Conservation (phyloP, 2,113 vertebrate genomes). For the Ptilonorhynchus violaceus region DNA sequence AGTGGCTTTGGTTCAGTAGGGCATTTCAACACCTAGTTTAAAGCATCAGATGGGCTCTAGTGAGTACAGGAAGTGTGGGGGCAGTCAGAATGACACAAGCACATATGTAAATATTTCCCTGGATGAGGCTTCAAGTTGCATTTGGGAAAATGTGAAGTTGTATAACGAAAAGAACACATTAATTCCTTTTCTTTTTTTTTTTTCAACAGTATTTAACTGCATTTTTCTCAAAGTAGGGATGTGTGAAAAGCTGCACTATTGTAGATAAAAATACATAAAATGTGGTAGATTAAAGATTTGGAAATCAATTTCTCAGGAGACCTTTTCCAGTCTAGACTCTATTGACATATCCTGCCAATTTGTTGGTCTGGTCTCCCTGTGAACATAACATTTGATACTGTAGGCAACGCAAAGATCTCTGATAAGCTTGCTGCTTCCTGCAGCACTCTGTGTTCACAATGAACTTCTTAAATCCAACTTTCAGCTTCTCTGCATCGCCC, state of each 20-base stretch:
- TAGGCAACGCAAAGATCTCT: neutral
- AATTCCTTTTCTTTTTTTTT: neutral
- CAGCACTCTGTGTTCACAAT: neutral
- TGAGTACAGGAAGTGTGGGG: neutral
- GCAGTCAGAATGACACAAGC: neutral
- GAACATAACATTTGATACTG: conserved; percentile 18
- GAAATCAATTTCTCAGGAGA: neutral
- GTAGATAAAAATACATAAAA: neutral
- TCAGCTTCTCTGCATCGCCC: neutral
- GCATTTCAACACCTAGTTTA: neutral
- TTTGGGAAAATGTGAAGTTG: neutral
- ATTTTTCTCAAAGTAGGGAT: neutral
- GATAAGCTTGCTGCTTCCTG: conserved; percentile 39
- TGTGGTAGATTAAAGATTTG: neutral
- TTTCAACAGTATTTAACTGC: neutral
- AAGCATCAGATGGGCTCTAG: neutral
- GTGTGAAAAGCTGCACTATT: neutral
- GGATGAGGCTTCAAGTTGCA: neutral
- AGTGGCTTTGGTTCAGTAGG: neutral
- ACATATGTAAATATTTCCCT: neutral
- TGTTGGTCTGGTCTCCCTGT: conserved; percentile 22
- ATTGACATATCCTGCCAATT: neutral
- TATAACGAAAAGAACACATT: neutral
- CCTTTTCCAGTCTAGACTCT: conserved; percentile 5
- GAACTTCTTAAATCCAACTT: neutral